Evolutionary conservation across 1,140 invertebrate genomes (phyloP).

Genomic region (Arion vulgaris): DNA sequence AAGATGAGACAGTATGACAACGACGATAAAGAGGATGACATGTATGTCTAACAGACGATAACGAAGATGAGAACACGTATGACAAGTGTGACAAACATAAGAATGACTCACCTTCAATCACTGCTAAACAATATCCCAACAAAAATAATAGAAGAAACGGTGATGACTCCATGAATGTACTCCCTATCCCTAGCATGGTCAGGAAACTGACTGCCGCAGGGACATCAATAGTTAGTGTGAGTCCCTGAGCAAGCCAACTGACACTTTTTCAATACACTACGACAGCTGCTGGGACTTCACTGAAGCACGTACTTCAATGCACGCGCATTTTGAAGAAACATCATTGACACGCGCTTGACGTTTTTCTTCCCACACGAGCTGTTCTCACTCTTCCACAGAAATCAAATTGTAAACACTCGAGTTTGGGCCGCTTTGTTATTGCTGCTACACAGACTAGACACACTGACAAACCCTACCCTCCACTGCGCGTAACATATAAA

Average conservation of each 20-base stretch:
- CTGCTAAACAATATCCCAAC: conserved; percentile 32
- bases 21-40: too few relatives aligned
- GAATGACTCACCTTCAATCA: conserved; percentile 22
- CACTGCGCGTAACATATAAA: not conserved
- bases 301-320: not conserved
- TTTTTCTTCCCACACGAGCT: not conserved
- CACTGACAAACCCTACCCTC: not conserved
- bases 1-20: too few relatives aligned
- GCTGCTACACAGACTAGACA: not conserved
- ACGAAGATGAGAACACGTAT: not conserved
- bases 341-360: not conserved
- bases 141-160: conserved; percentile 24
- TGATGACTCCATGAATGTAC: conserved; percentile 14
- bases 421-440: not conserved
- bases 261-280: not conserved
- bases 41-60: too few relatives aligned
- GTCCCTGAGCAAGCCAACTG: not conserved
- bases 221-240: not conserved
- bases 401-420: conserved; percentile 3
- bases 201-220: not conserved
- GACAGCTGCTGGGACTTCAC: not conserved
- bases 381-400: not conserved
- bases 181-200: conserved; percentile 22
- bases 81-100: not conserved
- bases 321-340: not conserved